These are phyloP conservation scores for Papilio gigon DNA, from an alignment of 2,888 invertebrate species.

Conservation along the genomic window DNA sequence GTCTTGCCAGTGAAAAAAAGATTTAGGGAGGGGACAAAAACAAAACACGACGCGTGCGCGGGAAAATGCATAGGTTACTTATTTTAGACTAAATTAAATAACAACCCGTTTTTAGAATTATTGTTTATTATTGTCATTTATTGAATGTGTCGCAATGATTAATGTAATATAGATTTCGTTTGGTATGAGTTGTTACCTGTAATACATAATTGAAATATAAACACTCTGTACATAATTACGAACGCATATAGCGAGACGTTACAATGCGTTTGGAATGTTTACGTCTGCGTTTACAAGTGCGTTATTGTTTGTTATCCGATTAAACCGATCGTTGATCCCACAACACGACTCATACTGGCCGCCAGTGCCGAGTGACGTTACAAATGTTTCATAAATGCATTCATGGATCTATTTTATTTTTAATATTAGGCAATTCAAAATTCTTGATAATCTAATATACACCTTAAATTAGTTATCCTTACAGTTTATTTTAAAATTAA, in stretches of 20 bases:
- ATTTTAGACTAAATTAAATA: no score
- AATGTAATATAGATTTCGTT: neutral
- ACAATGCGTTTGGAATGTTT: slow-evolving; percentile 17
- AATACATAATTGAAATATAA: neutral
- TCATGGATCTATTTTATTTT: neutral
- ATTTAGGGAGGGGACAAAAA: no score
- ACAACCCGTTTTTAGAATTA: no score
- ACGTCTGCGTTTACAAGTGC: slow-evolving; percentile 13
- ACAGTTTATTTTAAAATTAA: no score
- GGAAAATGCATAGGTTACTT: no score
- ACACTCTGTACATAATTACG: neutral
- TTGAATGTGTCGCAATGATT: no score
- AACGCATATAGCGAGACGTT: neutral
- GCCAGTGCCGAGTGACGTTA: neutral
- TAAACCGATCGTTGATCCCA: slow-evolving; percentile 27
- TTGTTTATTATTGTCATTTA: no score
- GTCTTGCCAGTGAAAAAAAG: neutral
- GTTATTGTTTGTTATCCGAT: slow-evolving; percentile 20
- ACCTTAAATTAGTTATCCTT: no score
- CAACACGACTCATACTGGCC: slow-evolving; percentile 6
- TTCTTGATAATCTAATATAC: no score
- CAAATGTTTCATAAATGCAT: neutral
- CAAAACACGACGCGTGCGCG: no score
- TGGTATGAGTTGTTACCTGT: neutral
- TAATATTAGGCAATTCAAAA: no score